Conservation (phyloP, 2,113 vertebrate genomes). For the Speoplatyrhinus poulsoni region DNA sequence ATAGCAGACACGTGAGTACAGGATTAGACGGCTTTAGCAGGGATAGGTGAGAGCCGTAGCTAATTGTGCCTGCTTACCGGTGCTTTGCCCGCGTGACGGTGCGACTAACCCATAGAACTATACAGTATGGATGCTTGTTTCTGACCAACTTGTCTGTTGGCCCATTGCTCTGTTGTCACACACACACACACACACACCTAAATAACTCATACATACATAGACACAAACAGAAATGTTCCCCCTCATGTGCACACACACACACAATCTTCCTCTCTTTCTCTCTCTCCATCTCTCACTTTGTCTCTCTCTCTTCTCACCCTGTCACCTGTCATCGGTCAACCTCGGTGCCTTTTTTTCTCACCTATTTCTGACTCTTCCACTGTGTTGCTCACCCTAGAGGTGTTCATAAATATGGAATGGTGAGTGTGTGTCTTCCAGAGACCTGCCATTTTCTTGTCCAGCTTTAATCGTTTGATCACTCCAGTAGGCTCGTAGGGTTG, state of each 20-base stretch:
- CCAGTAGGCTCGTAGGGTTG: not conserved
- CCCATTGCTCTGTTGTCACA: not conserved
- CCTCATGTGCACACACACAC: not conserved
- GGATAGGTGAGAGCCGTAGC: constrained; percentile 7
- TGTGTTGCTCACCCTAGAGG: too few relatives aligned
- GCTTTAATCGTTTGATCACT: not conserved
- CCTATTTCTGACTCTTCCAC: too few relatives aligned
- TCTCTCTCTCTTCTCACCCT: constrained; percentile 6
- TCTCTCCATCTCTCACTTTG: not conserved
- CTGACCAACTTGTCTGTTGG: constrained; percentile 37
- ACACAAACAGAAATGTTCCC: too few relatives aligned
- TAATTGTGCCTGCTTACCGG: constrained; percentile 49
- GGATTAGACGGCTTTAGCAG: not conserved
- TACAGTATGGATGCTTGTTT: constrained; percentile 11
- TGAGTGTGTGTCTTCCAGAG: not conserved
- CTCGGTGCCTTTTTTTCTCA: not conserved
- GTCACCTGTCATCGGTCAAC: not conserved
- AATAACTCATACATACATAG: too few relatives aligned
- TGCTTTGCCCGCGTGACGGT: constrained; percentile 14
- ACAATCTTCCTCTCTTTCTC: constrained; percentile 1
- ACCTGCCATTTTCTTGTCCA: not conserved
- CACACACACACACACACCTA: not conserved
- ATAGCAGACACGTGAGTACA: not conserved
- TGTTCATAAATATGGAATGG: too few relatives aligned
- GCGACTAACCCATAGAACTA: constrained; percentile 9